These are phyloP conservation scores for Oreocharis arfaki DNA, from an alignment of 2,113 vertebrate genomes.

Conservation along the genomic window DNA sequence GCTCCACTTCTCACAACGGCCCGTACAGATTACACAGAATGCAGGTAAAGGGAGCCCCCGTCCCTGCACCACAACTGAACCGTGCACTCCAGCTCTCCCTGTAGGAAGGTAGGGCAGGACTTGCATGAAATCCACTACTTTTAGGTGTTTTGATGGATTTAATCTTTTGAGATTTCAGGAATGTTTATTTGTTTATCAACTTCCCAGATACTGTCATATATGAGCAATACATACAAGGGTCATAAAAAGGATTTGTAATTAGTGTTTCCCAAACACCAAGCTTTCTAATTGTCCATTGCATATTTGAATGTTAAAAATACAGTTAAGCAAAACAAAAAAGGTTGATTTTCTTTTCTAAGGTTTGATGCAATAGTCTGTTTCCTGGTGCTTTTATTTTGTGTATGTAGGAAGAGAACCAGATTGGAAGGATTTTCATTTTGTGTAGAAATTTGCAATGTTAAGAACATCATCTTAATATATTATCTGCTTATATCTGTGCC, in stretches of 20 bases:
- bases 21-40: not conserved
- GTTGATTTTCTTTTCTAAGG: not conserved
- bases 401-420: not conserved
- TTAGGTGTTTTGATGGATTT: not conserved
- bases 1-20: not conserved
- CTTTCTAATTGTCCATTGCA: not conserved
- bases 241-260: not conserved
- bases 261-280: not conserved
- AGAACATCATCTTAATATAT: not conserved
- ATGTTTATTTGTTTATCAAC: rapidly evolving
- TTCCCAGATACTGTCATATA: not conserved
- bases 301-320: not conserved
- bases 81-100: not conserved
- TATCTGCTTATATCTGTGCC: not conserved
- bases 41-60: not conserved
- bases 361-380: not conserved
- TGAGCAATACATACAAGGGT: not conserved
- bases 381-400: not conserved
- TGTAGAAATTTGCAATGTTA: not conserved
- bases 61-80: not conserved
- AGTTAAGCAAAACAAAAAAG: not conserved
- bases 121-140: not conserved
- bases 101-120: not conserved
- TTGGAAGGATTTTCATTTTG: not conserved
- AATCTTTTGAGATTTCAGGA: not conserved